Evolutionary conservation across 2,113 vertebrate species (phyloP), one percentile per base, ranked within the genome.

Genomic region (Oxyura jamaicensis): DNA sequence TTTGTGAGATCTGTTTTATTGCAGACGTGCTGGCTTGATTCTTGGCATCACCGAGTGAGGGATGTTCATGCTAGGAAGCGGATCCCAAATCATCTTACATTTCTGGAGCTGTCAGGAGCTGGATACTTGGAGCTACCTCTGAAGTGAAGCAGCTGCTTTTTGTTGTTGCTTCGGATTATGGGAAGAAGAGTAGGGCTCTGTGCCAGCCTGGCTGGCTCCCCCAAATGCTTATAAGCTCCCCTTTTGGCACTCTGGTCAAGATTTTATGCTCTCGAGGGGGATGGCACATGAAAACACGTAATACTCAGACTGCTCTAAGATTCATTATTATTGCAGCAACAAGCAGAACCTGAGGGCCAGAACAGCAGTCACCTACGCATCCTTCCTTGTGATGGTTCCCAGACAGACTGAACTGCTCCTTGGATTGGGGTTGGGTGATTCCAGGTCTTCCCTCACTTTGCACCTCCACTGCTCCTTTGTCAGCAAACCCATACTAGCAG

Each of bases 1-100:
- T 96, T 93, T 95, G 83, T 96, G 93, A 69, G 62, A 79, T 84
- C 44, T 84, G 41, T 58, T 96, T 91, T 79, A 88, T 73, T 96
- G 81, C 80, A 87, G 81, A 69, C 25, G 1, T 91, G 55, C 41
- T 89, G 66, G n/a, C 74, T 91, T 91, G 44, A 59, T 90, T 93
- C 92, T 91, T 93, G 86, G 88, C 92, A 77, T 74, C 74, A 20
- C 62, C 52, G 42, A 84, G 20, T 33, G 42, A 92, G 58, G 66
- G 36, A 82, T 86, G 68, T 83, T 94, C 93, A 79, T 44, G 29
- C 66, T 44, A 88, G 73, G 80, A 93, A 93, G 83, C 83, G 82
- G 83, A 94, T 84, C 83, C 60, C 73, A 91, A 93, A 88, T 80
- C 66, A 68, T 92, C 88, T 90, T 82, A 26, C 35, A 75, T 91